These are phyloP conservation scores for Eleginops maclovinus DNA, from an alignment of 2,113 vertebrate genomes.

Conservation along the genomic window DNA sequence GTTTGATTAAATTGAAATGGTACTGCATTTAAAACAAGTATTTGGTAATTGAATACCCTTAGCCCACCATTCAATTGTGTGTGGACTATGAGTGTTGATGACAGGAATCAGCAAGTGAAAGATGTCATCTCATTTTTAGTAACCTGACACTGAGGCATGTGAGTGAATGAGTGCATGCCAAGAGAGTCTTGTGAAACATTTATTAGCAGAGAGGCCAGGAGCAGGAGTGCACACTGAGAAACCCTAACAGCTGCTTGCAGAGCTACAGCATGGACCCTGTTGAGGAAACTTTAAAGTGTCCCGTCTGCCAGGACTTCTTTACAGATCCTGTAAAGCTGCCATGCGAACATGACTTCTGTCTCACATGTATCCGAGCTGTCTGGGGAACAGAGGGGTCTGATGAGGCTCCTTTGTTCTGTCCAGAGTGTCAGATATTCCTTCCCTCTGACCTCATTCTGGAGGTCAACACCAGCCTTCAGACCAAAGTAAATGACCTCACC, in stretches of 20 bases:
- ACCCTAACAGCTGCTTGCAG: slow-evolving; percentile 34
- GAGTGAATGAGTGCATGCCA: slow-evolving; percentile 33
- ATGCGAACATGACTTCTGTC: slow-evolving; percentile 82
- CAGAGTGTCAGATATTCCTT: slow-evolving; percentile 83
- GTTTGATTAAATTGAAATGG: not conserved
- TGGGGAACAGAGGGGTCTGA: slow-evolving; percentile 75
- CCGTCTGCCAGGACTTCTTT: slow-evolving; percentile 79
- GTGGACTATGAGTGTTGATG: slow-evolving; percentile 13
- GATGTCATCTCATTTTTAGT: slow-evolving; percentile 60
- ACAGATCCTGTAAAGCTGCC: slow-evolving; percentile 77
- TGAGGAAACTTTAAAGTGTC: slow-evolving; percentile 76
- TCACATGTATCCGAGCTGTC: slow-evolving; percentile 78
- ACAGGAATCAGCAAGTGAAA: slow-evolving; percentile 28
- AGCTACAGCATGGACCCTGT: slow-evolving; percentile 62
- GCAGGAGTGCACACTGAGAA: slow-evolving; percentile 25
- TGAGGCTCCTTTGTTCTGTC: slow-evolving; percentile 77
- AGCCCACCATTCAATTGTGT: slow-evolving; percentile 16
- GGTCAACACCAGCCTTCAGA: slow-evolving; percentile 71
- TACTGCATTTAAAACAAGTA: not conserved
- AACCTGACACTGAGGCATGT: slow-evolving; percentile 69
- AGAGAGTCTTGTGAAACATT: slow-evolving; percentile 72
- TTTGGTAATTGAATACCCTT: not conserved
- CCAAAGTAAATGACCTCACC: slow-evolving; percentile 62
- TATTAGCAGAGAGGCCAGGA: slow-evolving; percentile 59
- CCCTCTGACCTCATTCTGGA: slow-evolving; percentile 69